phyloP scores from a whole-genome alignment of 2,888 invertebrate species.

The Andrena fulva region DNA sequence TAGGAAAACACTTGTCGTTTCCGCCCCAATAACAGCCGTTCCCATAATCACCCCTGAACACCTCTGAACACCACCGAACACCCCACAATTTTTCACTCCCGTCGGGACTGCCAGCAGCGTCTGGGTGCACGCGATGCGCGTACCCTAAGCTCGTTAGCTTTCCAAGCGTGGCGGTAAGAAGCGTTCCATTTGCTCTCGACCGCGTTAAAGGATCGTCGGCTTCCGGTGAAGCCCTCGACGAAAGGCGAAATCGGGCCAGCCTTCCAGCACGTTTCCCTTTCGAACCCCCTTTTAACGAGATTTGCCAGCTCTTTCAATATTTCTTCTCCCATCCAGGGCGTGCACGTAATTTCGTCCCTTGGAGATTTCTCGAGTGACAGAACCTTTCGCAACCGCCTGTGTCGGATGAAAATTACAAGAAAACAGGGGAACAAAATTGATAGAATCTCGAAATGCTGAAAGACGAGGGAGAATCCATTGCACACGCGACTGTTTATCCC shows the following conservation, averaged over 20 bases:
- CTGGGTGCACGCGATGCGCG: conserved; percentile 3
- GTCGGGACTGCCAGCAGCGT: not conserved
- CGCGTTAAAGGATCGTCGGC: conserved; percentile 14
- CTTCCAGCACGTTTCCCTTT: not conserved
- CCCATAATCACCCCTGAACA: not conserved
- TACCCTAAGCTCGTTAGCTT: conserved; percentile 25
- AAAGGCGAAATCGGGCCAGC: not conserved
- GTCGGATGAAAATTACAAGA: too few species aligned
- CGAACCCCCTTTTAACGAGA: not conserved
- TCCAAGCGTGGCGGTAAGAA: conserved; percentile 5
- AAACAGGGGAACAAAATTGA: too few species aligned
- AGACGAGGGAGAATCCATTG: not conserved
- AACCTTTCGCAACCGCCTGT: too few species aligned
- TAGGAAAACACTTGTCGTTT: not conserved
- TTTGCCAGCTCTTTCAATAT: not conserved
- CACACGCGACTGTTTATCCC: not conserved
- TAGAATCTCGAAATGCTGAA: not conserved
- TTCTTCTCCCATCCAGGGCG: not conserved
- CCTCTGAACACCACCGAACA: not conserved
- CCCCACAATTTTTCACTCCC: conserved; percentile 11
- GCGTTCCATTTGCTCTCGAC: conserved; percentile 27
- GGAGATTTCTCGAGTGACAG: too few species aligned
- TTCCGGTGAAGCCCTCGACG: not conserved
- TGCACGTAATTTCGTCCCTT: too few species aligned
- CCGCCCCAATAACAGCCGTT: not conserved